Conservation (phyloP, 2,888 invertebrate species). For the Eucera pruinosa region DNA sequence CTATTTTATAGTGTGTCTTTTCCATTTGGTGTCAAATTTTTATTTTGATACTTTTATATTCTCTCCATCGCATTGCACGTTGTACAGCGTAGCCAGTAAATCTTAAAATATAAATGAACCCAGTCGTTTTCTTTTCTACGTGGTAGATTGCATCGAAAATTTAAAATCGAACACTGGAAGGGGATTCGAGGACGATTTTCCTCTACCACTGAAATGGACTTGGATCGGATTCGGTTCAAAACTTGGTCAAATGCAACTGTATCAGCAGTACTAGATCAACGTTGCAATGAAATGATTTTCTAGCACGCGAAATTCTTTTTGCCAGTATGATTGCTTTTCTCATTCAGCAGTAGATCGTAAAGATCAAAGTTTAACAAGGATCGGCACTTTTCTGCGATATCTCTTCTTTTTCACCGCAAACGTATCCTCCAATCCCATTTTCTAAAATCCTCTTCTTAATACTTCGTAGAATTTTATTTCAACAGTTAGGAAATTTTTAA, state of each 20-base stretch:
- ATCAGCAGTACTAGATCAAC: slow-evolving; percentile 22
- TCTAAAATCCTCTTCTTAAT: too few species aligned
- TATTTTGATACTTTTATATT: background rate
- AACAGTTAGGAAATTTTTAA: too few species aligned
- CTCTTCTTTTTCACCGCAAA: background rate
- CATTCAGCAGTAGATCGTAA: slow-evolving; percentile 44
- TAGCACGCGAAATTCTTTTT: slow-evolving; percentile 61
- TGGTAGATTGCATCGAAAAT: slow-evolving; percentile 72
- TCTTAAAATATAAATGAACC: slow-evolving; percentile 55
- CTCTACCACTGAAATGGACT: slow-evolving; percentile 69
- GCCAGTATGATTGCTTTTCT: slow-evolving; percentile 18
- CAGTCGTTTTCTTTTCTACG: slow-evolving; percentile 27
- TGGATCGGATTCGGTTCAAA: slow-evolving; percentile 58
- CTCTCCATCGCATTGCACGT: slow-evolving; percentile 4
- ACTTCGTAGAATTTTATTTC: too few species aligned
- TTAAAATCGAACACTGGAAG: slow-evolving; percentile 73
- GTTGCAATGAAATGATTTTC: slow-evolving; percentile 56
- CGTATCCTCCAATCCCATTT: background rate
- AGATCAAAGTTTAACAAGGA: slow-evolving; percentile 61
- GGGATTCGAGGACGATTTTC: slow-evolving; percentile 67
- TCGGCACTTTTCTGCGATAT: background rate
- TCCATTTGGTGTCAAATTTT: background rate
- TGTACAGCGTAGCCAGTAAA: slow-evolving; percentile 13
- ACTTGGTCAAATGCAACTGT: slow-evolving; percentile 33
- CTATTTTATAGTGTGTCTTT: background rate